phyloP scores from a whole-genome alignment of 2,113 vertebrate species.

The Ceyx melanurus region DNA sequence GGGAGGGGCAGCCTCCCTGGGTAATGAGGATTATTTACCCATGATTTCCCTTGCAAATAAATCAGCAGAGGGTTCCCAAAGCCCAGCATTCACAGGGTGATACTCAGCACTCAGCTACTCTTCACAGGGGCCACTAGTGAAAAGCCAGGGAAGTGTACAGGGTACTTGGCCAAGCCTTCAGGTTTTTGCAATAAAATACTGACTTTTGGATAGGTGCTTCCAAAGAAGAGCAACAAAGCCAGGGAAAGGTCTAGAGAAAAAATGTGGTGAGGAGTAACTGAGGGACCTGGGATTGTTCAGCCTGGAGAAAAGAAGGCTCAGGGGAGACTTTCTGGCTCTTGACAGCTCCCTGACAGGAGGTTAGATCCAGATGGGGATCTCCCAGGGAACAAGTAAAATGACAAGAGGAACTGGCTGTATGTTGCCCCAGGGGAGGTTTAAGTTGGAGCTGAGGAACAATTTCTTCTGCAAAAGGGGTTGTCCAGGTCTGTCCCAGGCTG shows the following conservation, averaged over 20 bases:
- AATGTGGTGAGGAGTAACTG: not conserved
- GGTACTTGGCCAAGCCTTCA: not conserved
- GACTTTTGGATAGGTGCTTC: not conserved
- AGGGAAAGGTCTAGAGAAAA: not conserved
- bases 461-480: not conserved
- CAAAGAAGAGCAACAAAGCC: not conserved
- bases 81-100: not conserved
- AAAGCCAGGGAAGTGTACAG: accelerated
- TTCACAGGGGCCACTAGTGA: not conserved
- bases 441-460: not conserved
- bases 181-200: accelerated
- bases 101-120: not conserved
- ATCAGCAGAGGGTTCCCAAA: conserved; percentile 67
- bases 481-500: not conserved
- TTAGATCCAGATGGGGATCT: not conserved
- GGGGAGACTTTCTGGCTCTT: no score
- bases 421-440: not conserved
- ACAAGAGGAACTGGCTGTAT: not conserved
- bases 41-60: conserved; percentile 85
- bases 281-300: not conserved
- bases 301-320: not conserved
- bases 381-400: not conserved
- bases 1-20: not conserved
- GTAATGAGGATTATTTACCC: conserved; percentile 71
- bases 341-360: not conserved